Evolutionary conservation across 1,140 invertebrate species (phyloP).

Genomic region (Monochamus saltuarius): DNA sequence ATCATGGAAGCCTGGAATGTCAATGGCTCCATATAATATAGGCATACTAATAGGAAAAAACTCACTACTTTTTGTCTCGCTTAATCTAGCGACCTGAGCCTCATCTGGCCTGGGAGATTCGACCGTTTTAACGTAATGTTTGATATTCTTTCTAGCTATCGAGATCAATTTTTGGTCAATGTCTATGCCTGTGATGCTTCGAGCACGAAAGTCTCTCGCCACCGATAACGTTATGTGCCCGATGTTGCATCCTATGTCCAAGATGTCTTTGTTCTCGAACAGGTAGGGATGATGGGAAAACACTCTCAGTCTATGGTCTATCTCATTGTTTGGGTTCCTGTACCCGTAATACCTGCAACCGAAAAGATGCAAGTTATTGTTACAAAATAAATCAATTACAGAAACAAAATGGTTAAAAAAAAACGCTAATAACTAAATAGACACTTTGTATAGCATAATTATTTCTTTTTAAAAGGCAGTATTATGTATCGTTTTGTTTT

Average conservation of each 20-base stretch:
- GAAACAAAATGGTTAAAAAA: too few species aligned
- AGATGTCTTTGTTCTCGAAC: constrained; percentile 86
- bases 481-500: too few species aligned
- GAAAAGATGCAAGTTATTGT: neutral
- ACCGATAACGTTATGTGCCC: constrained; percentile 89
- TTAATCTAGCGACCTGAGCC: constrained; percentile 14
- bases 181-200: constrained; percentile 89
- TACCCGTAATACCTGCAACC: constrained; percentile 88
- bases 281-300: constrained; percentile 78
- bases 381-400: too few species aligned
- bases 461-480: too few species aligned
- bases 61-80: constrained; percentile 51
- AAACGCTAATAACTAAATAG: too few species aligned
- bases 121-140: constrained; percentile 68
- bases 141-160: constrained; percentile 77
- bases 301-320: constrained; percentile 79
- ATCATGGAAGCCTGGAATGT: constrained; percentile 61
- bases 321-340: constrained; percentile 75
- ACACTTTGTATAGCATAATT: too few species aligned
- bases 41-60: constrained; percentile 86
- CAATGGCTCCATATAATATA: constrained; percentile 77
- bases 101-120: constrained; percentile 31
- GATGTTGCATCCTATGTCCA: constrained; percentile 98
- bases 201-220: constrained; percentile 81
- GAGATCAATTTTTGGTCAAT: constrained; percentile 89